Conservation (phyloP, 1,140 invertebrate genomes). For the Conus betulinus region DNA sequence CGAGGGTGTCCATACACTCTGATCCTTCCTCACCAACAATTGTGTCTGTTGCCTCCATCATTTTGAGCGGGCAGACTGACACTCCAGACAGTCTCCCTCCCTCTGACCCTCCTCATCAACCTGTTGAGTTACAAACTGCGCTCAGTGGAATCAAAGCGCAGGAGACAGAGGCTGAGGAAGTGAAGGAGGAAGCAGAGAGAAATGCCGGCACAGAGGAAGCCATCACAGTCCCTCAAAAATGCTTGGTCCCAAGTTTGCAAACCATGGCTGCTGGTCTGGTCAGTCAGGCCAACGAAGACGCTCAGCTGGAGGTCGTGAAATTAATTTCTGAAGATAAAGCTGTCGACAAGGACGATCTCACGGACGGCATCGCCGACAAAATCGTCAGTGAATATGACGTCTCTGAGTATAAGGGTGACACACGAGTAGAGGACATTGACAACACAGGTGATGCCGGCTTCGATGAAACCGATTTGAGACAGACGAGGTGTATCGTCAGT, state of each 20-base stretch:
- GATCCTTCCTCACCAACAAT: not conserved
- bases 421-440: no score
- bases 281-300: not conserved
- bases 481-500: no score
- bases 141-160: not conserved
- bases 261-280: not conserved
- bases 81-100: not conserved
- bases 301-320: not conserved
- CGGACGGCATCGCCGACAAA: no score
- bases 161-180: not conserved
- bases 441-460: no score
- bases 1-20: not conserved
- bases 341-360: no score
- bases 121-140: no score
- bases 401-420: not conserved
- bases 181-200: not conserved
- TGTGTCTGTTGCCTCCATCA: not conserved
- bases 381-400: no score
- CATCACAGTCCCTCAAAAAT: not conserved
- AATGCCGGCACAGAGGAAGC: not conserved
- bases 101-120: not conserved
- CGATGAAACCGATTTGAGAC: no score
- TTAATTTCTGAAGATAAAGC: no score
- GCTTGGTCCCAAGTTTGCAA: not conserved
- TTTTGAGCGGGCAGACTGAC: not conserved